A percentile compares a stretch with the other conserved stretches of the same genome.
phyloP scores from a whole-genome alignment of 2,888 invertebrate species.

The Plemyria rubiginata region DNA sequence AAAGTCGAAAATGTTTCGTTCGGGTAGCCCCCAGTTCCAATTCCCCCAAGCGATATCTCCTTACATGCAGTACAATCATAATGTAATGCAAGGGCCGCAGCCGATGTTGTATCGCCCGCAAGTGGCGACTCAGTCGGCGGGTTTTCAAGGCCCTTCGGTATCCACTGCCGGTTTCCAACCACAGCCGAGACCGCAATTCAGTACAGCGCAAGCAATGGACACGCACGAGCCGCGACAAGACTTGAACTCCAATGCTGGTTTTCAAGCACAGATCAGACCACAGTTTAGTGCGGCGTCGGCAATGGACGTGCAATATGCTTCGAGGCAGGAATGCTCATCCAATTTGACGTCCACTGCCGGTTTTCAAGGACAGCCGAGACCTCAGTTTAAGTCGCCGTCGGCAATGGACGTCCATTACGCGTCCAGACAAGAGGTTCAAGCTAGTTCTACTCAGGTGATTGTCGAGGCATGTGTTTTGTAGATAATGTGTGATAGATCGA shows the following conservation, averaged over 20 bases:
- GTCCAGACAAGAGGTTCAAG: slow-evolving; percentile 61
- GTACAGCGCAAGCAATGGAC: slow-evolving; percentile 2
- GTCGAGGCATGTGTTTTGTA: slow-evolving; percentile 30
- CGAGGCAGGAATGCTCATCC: slow-evolving; percentile 22
- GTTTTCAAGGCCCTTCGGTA: slow-evolving; percentile 39
- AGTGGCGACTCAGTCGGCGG: slow-evolving; percentile 56
- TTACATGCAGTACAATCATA: slow-evolving; percentile 56
- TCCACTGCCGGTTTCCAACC: slow-evolving; percentile 24
- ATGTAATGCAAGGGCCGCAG: slow-evolving; percentile 50
- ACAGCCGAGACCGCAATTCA: not conserved
- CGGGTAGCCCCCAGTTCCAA: slow-evolving; percentile 59
- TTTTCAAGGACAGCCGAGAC: slow-evolving; percentile 42
- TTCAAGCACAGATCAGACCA: slow-evolving; percentile 42
- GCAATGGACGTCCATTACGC: slow-evolving; percentile 59
- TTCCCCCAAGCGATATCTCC: slow-evolving; percentile 58
- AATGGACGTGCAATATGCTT: slow-evolving; percentile 22
- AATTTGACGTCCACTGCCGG: slow-evolving; percentile 46
- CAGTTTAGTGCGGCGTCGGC: slow-evolving; percentile 50
- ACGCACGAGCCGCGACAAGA: not conserved
- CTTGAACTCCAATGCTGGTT: slow-evolving; percentile 10
- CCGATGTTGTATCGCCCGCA: slow-evolving; percentile 67
- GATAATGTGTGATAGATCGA: slow-evolving; percentile 23
- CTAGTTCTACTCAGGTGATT: slow-evolving; percentile 59
- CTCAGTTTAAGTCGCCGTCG: slow-evolving; percentile 51
- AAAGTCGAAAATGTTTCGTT: slow-evolving; percentile 57